These are phyloP conservation scores for Psilopogon haemacephalus DNA, from an alignment of 2,113 vertebrate species.

Conservation along the genomic window DNA sequence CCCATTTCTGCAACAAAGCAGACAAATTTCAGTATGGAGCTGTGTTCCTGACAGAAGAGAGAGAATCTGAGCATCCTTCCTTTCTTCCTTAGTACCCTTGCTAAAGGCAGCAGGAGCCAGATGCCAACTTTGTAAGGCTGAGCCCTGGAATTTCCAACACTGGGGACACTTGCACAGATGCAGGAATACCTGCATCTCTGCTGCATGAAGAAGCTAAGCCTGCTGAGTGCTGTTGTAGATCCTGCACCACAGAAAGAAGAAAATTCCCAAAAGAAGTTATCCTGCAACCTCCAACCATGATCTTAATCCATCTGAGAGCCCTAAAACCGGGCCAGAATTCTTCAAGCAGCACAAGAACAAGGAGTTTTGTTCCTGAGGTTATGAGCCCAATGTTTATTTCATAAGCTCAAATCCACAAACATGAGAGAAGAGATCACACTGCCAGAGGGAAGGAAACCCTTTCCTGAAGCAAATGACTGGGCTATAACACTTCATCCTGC, in stretches of 20 bases:
- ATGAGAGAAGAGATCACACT: slow-evolving; percentile 39
- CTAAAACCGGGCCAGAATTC: neutral
- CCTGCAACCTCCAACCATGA: neutral
- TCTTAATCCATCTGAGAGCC: neutral
- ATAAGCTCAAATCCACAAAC: slow-evolving; percentile 53
- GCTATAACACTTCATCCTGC: slow-evolving; percentile 37
- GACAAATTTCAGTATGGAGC: neutral
- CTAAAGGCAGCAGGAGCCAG: neutral
- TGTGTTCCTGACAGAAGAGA: neutral
- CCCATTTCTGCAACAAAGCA: neutral
- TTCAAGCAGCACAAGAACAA: neutral
- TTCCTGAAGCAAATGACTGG: slow-evolving; percentile 53
- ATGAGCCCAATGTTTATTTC: slow-evolving; percentile 24
- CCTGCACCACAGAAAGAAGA: neutral
- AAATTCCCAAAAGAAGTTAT: neutral
- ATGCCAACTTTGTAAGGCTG: neutral
- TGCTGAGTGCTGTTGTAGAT: neutral
- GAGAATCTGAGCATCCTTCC: neutral
- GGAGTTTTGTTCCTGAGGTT: slow-evolving; percentile 33
- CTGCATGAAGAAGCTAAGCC: neutral
- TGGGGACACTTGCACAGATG: neutral
- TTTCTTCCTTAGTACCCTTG: neutral
- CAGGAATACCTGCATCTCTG: neutral
- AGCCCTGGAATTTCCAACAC: neutral
- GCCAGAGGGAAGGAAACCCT: slow-evolving; percentile 61